Base-by-base conservation (phyloP, 1,140 invertebrate genomes). In the Argopecten irradians region DNA sequence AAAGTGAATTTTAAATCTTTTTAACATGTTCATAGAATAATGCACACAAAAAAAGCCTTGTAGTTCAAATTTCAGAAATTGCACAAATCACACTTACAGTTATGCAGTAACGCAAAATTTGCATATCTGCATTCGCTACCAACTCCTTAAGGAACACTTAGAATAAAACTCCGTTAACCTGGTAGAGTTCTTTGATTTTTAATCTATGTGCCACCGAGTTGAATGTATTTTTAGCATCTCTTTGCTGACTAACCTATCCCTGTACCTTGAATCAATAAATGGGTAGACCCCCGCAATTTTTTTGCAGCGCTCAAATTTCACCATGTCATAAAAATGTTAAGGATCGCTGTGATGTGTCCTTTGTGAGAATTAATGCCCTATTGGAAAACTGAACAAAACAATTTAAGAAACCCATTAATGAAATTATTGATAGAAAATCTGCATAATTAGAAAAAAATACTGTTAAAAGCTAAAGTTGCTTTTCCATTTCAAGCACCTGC, bases 251-350 rank as follows among this genome's bases (percentile, higher is more conserved):
- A 71, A 71, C 55, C 55, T 71, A 71, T 71, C 28, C 3, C 55
- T 71, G 55, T 71, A 71, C 55, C 55, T 39, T 71, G 55, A 71
- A 71, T 71, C 55, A 71, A 71, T 71, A 71, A 71, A 22, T 71
- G 55, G 55, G 55, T 71, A 71, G 55, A 71, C 55, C 55, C 55
- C n/a, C 16, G 13, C 43, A 16, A 28, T 71, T 71, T 71, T 71
- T 71, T 71, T 28, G n/a, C 55, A 28, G 55, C 55, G n/a, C n/a
- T 71, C 55, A 71, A 71, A 71, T 71, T 71, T 71, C n/a, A 71
- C 22, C n/a, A 71, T 71, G 3, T 71, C 55, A 71, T 71, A 71
- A 71, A 46, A 71, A 71, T 71, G 55, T n/a, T 71, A n/a, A 71
- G 55, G 16, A 28, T 71, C 55, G 28, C 22, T 71, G 55, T 71